These are phyloP conservation scores for Chorisops tibialis DNA, from an alignment of 2,888 invertebrate species.

Conservation along the genomic window DNA sequence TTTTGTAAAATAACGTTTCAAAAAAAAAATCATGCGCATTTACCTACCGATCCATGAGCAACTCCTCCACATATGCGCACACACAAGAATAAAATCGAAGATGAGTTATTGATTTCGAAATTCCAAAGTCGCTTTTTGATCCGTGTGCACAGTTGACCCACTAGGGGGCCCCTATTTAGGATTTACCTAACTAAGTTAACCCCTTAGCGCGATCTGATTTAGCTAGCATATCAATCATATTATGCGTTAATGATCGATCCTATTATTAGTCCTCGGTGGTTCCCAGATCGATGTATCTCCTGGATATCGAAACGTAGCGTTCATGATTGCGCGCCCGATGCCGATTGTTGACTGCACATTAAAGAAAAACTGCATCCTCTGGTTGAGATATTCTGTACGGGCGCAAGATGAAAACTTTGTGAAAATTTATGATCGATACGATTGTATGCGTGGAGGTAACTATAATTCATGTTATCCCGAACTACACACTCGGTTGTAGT, in stretches of 20 bases:
- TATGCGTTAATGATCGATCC: conserved; percentile 38
- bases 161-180: conserved; percentile 32
- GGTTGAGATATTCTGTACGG: not conserved
- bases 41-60: no score
- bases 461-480: conserved; percentile 30
- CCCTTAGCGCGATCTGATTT: conserved; percentile 35
- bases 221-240: conserved; percentile 34
- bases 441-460: conserved; percentile 31
- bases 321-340: not conserved
- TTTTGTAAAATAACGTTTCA: no score
- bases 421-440: conserved; percentile 32
- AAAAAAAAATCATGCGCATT: no score
- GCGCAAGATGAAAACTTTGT: conserved; percentile 20
- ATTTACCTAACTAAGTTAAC: conserved; percentile 34
- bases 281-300: conserved; percentile 39
- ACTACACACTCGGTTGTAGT: conserved; percentile 11
- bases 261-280: conserved; percentile 39
- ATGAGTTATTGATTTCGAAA: conserved; percentile 27
- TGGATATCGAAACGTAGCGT: not conserved
- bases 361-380: not conserved
- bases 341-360: not conserved
- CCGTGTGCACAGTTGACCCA: conserved; percentile 27
- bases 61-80: conserved; percentile 15
- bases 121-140: conserved; percentile 23
- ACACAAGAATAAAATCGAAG: conserved; percentile 10